phyloP scores from a whole-genome alignment of 2,888 invertebrate species.

The Aradus depressus region DNA sequence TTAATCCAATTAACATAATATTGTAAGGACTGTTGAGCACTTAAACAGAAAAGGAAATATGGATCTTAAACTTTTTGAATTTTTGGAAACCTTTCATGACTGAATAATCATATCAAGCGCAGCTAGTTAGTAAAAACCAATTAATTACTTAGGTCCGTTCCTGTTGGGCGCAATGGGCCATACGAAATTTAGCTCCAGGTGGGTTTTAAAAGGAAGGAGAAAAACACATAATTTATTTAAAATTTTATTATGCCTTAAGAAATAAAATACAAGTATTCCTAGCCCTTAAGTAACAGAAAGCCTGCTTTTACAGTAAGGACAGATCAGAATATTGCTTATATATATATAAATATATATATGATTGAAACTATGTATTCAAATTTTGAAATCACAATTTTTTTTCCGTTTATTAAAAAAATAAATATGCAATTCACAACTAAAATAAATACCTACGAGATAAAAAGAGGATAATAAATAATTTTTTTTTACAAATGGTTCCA shows the following conservation, averaged over 20 bases:
- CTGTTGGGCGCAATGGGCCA: too few relatives aligned
- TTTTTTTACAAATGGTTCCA: conserved; percentile 17
- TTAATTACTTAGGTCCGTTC: too few relatives aligned
- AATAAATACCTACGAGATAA: conserved; percentile 12
- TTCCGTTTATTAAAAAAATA: conserved; percentile 16
- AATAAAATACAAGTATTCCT: conserved; percentile 15
- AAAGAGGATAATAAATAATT: conserved; percentile 10
- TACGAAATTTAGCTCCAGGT: too few relatives aligned
- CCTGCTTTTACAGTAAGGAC: conserved; percentile 8
- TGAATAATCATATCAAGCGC: too few relatives aligned
- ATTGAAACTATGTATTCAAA: conserved; percentile 2
- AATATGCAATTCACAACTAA: conserved; percentile 16
- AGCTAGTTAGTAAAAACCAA: too few relatives aligned
- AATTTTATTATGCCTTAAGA: conserved; percentile 13
- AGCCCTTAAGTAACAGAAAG: conserved; percentile 10
- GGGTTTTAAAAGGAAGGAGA: not conserved
- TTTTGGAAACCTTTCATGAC: too few relatives aligned
- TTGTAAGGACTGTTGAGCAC: too few relatives aligned
- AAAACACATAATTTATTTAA: not conserved
- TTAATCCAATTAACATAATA: too few relatives aligned
- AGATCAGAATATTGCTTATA: conserved; percentile 10
- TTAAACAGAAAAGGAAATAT: too few relatives aligned
- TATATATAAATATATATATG: not conserved
- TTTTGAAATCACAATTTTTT: conserved; percentile 6
- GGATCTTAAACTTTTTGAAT: too few relatives aligned